Conservation (phyloP, 2,113 vertebrate genomes). For the Camarhynchus parvulus region DNA sequence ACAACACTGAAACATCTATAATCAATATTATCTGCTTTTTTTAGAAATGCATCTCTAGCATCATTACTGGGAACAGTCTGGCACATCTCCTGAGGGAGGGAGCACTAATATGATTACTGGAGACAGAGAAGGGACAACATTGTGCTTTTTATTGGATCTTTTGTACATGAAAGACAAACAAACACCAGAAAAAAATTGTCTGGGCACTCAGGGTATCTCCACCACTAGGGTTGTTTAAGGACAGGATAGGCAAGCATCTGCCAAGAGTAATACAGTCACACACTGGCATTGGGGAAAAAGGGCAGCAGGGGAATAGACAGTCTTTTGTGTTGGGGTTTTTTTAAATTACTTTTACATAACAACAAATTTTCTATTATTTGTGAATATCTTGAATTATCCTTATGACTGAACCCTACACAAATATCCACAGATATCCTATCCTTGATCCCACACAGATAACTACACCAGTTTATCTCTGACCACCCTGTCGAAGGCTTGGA, state of each 20-base stretch:
- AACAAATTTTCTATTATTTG: neutral
- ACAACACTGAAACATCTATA: neutral
- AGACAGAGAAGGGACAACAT: neutral
- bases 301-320: neutral
- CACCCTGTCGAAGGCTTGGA: neutral
- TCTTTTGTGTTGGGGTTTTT: neutral
- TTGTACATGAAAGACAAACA: neutral
- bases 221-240: neutral
- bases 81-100: neutral
- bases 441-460: neutral
- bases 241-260: neutral
- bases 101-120: neutral
- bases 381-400: neutral
- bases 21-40: neutral
- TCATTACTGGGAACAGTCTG: neutral
- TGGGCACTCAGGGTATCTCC: accelerated
- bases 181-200: neutral
- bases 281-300: accelerated
- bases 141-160: neutral
- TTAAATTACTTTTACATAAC: neutral
- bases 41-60: neutral
- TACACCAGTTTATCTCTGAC: neutral
- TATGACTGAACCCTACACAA: neutral
- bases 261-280: neutral
- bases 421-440: neutral